phyloP scores from a whole-genome alignment of 1,140 invertebrate genomes.

The Hypsibius dujardini region DNA sequence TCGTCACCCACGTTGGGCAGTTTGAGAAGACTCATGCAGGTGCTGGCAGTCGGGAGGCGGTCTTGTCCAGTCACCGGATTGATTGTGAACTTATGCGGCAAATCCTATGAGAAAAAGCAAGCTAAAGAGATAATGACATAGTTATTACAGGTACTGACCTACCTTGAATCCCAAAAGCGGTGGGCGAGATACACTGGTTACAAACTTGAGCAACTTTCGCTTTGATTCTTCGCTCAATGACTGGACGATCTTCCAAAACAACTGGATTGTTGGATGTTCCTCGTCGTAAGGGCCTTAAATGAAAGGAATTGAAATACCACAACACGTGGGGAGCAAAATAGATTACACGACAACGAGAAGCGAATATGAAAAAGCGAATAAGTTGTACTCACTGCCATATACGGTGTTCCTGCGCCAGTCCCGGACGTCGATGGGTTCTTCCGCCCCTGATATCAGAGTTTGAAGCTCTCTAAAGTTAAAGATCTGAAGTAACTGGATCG shows the following conservation, averaged over 20 bases:
- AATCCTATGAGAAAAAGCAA: too few species aligned
- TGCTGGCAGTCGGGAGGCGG: too few species aligned
- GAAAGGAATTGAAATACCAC: too few species aligned
- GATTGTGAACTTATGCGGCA: too few species aligned
- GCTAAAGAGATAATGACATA: too few species aligned
- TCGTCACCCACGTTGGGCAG: too few species aligned
- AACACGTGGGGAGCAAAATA: too few species aligned
- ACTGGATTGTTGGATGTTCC: constrained; percentile 50
- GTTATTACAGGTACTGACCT: constrained; percentile 13
- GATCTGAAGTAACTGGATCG: constrained; percentile 75
- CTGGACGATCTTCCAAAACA: constrained; percentile 66
- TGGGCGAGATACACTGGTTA: constrained; percentile 87
- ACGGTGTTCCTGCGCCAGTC: constrained; percentile 67
- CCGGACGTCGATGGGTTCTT: constrained; percentile 70
- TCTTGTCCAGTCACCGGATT: too few species aligned
- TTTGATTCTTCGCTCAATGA: constrained; percentile 65
- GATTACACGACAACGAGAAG: too few species aligned
- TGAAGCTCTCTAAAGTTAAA: constrained; percentile 87
- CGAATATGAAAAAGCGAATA: too few species aligned
- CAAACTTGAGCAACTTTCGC: constrained; percentile 77
- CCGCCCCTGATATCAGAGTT: constrained; percentile 76
- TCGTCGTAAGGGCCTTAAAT: constrained; percentile 52
- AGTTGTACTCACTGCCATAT: constrained; percentile 43
- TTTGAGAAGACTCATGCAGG: too few species aligned
- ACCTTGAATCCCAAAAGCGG: constrained; percentile 89